Evolutionary conservation across 2,113 vertebrate genomes (phyloP), one percentile per base, ranked within the genome.

Genomic region (Collichthys lucidus): DNA sequence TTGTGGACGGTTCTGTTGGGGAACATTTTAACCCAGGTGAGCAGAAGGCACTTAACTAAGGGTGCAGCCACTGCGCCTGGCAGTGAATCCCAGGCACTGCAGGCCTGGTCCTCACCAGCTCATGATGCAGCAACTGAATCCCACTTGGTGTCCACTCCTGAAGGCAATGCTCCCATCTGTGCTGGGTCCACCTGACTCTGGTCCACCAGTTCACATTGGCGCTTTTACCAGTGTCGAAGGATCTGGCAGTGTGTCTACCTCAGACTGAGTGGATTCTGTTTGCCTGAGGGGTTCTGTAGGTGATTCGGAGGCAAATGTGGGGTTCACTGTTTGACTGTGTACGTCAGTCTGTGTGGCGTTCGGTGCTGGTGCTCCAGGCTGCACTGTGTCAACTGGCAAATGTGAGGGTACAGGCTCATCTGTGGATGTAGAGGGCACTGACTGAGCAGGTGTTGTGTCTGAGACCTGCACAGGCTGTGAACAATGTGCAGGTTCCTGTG

Each of bases 41-140:
- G 84, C 59, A 87, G 76, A 94, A 95, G 95, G 94, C 94, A 95
- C 95, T 95, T 94, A 40, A 82, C 47, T 77, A 22, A 72, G 62
- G 79, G 56, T 65, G 57, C 67, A 79, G 77, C 72, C 40, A 67
- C 74, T 26, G 72, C 14, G 0, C 62, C 56, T 50, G 61, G 68
- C 11, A 16, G 90, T 42, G 83, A 44, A 76, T 90, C 56, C 83
- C 80, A 88, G 92, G 93, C 94, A 88, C 94, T 95, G 94, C 95
- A 95, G 94, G 93, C 94, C 93, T 69, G 87, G 85, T 93, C 91
- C 81, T 87, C 91, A 84, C 83, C 82, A 79, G 80, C 80, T 82
- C 83, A 78, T 5, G 61, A 26, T 55, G 52, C 76, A 81, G 82
- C 89, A 82, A 52, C 83, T 35, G 16, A 73, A 26, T 56, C 89